Evolutionary conservation across 2,797 vertebrate species (phyloP).

Genomic region (Balearica regulorum): DNA sequence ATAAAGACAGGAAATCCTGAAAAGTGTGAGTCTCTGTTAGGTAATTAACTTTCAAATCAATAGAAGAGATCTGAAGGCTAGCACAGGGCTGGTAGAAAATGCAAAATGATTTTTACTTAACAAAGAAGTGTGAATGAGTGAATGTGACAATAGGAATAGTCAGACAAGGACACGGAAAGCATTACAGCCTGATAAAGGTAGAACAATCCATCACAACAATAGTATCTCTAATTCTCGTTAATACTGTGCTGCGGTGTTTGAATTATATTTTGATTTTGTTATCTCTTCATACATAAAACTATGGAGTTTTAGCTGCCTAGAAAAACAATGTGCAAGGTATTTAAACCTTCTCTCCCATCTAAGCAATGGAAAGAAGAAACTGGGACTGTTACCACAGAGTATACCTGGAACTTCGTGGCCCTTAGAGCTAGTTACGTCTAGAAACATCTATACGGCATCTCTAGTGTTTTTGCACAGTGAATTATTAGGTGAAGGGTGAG

Average conservation of each 20-base stretch:
- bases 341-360: background rate
- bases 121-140: conserved; percentile 53
- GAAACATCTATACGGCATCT: background rate
- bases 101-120: conserved; percentile 53
- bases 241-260: background rate
- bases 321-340: background rate
- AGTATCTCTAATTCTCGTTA: conserved; percentile 46
- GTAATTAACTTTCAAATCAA: conserved; percentile 67
- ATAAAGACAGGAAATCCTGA: conserved; percentile 17
- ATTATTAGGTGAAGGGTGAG: background rate
- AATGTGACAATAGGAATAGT: conserved; percentile 12
- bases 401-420: background rate
- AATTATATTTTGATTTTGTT: conserved; percentile 59
- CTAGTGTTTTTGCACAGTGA: background rate
- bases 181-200: conserved; percentile 48
- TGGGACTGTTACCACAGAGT: background rate
- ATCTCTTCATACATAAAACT: background rate
- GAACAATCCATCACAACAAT: conserved; percentile 29
- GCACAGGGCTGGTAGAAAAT: conserved; percentile 21
- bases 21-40: conserved; percentile 33
- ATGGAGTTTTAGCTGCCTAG: background rate
- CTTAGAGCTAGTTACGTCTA: background rate
- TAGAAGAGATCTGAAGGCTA: conserved; percentile 50
- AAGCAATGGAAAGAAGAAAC: background rate
- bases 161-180: conserved; percentile 22